These are phyloP conservation scores for Xenopus borealis DNA, from an alignment of 2,113 vertebrate genomes.

Conservation along the genomic window DNA sequence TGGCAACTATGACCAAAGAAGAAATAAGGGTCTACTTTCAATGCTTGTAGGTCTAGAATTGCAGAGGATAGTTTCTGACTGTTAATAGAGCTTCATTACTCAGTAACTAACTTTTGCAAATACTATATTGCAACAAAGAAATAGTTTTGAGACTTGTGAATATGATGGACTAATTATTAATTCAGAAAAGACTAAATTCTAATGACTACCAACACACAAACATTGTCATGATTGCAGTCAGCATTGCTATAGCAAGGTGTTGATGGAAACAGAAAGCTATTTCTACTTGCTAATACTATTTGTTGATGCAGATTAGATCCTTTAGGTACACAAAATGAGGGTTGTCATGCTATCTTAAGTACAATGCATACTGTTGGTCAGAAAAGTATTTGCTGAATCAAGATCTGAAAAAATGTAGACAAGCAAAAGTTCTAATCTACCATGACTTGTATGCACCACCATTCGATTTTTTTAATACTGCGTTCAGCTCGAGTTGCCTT, in stretches of 20 bases:
- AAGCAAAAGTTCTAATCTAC: slow-evolving; percentile 36
- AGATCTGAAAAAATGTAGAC: slow-evolving; percentile 23
- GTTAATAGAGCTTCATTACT: no score
- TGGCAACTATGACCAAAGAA: no score
- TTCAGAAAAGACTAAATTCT: background rate
- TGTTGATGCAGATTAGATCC: slow-evolving; percentile 37
- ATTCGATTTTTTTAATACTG: slow-evolving; percentile 26
- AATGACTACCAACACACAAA: background rate
- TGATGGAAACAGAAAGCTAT: slow-evolving; percentile 28
- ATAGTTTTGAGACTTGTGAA: background rate
- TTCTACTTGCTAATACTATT: slow-evolving; percentile 16
- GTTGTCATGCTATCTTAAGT: slow-evolving; percentile 31
- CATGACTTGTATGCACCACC: slow-evolving; percentile 20
- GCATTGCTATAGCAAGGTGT: slow-evolving; percentile 24
- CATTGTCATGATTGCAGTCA: slow-evolving; percentile 13
- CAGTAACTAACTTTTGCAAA: no score
- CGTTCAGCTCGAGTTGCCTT: slow-evolving; percentile 34
- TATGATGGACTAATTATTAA: background rate
- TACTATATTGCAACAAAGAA: background rate
- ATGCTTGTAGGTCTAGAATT: no score
- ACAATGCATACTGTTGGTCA: slow-evolving; percentile 31
- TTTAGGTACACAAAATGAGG: slow-evolving; percentile 38
- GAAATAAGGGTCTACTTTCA: no score
- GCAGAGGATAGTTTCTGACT: no score
- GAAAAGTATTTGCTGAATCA: slow-evolving; percentile 23